Base-by-base conservation (phyloP, 2,113 vertebrate genomes). In the Pardalotus punctatus region DNA sequence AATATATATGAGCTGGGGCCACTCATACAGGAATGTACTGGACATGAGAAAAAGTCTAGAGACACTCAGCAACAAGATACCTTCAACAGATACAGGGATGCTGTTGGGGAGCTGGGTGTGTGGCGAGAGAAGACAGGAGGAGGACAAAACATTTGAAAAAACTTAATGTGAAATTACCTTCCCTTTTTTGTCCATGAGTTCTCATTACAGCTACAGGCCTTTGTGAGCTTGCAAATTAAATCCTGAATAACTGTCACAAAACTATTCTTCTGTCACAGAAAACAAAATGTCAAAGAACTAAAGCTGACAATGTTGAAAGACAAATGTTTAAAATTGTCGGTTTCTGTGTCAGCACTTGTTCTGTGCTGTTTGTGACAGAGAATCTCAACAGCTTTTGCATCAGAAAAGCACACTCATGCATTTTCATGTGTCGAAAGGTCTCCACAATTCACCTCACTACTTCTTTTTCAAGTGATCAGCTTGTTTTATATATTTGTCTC, bases 401-500 rank as follows among this genome's bases (percentile, higher is more conserved):
- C 76, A 97, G 79, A 97, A 97, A 97, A 97, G 88, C 94, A 95
- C 90, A 95, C 81, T 85, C 62, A 73, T 40, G 58, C 65, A 58
- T 97, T 96, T 97, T 56, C 62, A 82, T 73, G 69, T 78, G 86
- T 88, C 95, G 94, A 96, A 96, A 90, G 81, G 66, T 94, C 94
- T 71, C 77, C 28, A 36, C 69, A 45, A 61, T 53, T 67, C 29
- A 16, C 81, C 78, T 85, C 6, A 24, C 29, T 61, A 79, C 38
- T 80, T 87, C 62, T 47, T 69, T 61, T 60, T 21, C 53, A 42
- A 23, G 9, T 42, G 10, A 83, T 60, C 15, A 6, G 42, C 38
- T 81, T 56, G 47, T 73, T 77, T 45, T n/a, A 88, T 87, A n/a
- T 16, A 72, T 56, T 71, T 72, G 12, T 71, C 62, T 36, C 33